Base-by-base conservation (phyloP, 2,888 invertebrate species). In the Aproaerema taeniolella region DNA sequence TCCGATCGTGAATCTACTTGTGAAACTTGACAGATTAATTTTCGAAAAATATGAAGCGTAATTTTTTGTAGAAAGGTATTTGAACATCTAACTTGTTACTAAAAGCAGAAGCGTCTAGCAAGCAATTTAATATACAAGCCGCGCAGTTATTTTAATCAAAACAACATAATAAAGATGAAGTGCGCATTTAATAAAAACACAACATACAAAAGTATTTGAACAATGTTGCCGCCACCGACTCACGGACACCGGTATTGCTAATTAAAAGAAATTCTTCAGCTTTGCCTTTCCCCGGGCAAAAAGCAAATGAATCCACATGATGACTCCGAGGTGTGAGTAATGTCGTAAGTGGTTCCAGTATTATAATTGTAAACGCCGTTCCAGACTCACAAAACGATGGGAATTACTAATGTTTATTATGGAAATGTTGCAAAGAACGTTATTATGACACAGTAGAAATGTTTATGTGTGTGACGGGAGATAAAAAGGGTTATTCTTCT, bases 201-300 rank as follows among this genome's bases (percentile, higher is more conserved):
- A 43, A 50, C 55, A 47, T 46, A 52, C 47, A 50, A 44, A 58
- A 54, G 55, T 46, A 64, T 62, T 46, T 43, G 29, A 54, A 61
- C 57, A 71, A 74, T 67, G 61, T 59, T 51, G 59, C 49, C 52
- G 49, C 48, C 46, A 58, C 58, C 62, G 39, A 7, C 35, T 11
- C 54, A 60, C 52, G 57, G 55, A 61, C 55, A 64, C 61, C 58
- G 66, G 62, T 63, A 58, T 57, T 55, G 62, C 62, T 77, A 81
- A 81, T 81, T 79, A 81, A 74, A 69, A 73, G 67, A 75, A 77
- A 76, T 78, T 67, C 73, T 65, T 52, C 52, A 45, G 58, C 62
- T 63, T 67, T 66, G 63, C 67, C 65, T 76, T 70, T 67, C 61
- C 58, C 51, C 43, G 43, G 20, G 53, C 59, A 76, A 79, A 76